Evolutionary conservation across 2,888 invertebrate species (phyloP), one percentile per base, ranked within the genome.

Genomic region (Pachycephus smyrnensis): DNA sequence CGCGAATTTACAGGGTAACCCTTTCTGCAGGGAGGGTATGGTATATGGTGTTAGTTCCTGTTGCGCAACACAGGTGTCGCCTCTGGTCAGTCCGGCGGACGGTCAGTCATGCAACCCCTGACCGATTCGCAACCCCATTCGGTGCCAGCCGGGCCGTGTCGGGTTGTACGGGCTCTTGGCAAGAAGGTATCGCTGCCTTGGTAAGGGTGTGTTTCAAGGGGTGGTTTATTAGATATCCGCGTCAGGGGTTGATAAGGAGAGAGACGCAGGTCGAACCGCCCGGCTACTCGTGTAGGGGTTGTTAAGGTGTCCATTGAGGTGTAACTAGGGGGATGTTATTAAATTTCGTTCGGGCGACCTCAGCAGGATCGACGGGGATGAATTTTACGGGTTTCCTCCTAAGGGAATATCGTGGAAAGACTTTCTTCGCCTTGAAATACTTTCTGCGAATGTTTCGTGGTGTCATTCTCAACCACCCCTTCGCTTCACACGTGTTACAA

Each of bases 251-350:
- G 82, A 84, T 83, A 82, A 84, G 84, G 81, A 82, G 80, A 82
- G 82, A 69, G 76, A 69, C 69, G 69, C 77, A 82, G 79, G 83
- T 79, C 80, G 80, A 78, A 77, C 80, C 82, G 78, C 79, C 79
- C 83, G 83, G 86, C 85, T 87, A 84, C 84, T 83, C 81, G 83
- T 84, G 84, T 82, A 84, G 88, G 90, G 91, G 91, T 91, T 91
- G 91, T 91, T 91, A 91, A 91, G 91, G 91, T 91, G 90, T 89
- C 91, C 89, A 91, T 91, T 91, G 91, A 91, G 91, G 91, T 91
- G 91, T 91, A 91, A 91, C 91, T 90, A 91, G 91, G 91, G 91
- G 89, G 90, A 91, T 91, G 91, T 91, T 91, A 91, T 91, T 91
- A 91, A 91, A 91, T 91, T 91, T 91, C 90, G 89, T 90, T 90